These are phyloP conservation scores for Idaea biselata DNA, from an alignment of 2,888 invertebrate species.

Conservation along the genomic window DNA sequence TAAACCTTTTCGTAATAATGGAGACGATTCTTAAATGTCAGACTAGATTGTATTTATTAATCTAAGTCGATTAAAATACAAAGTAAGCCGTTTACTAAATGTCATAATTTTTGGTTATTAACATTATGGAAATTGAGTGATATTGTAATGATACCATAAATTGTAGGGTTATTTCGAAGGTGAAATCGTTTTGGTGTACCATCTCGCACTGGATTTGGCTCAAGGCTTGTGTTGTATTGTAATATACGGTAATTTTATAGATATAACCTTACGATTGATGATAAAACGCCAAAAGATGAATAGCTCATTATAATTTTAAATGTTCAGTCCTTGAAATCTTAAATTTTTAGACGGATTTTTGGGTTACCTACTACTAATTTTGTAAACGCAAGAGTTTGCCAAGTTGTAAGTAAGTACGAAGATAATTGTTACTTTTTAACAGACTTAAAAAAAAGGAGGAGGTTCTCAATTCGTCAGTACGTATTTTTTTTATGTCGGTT, in stretches of 20 bases:
- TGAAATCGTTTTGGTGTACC: constrained; percentile 3
- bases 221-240: background rate
- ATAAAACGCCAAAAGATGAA: constrained; percentile 21
- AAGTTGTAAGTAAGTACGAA: too few species aligned
- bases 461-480: too few species aligned
- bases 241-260: constrained; percentile 22
- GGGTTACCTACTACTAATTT: too few species aligned
- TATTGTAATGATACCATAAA: background rate
- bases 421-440: too few species aligned
- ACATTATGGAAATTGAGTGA: background rate
- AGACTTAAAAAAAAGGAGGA: too few species aligned
- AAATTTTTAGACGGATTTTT: constrained; percentile 24
- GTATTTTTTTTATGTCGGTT: too few species aligned
- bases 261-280: constrained; percentile 18
- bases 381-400: too few species aligned
- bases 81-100: background rate
- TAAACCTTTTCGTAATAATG: background rate
- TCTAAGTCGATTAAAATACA: background rate
- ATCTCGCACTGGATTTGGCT: constrained; percentile 4
- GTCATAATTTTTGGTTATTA: background rate
- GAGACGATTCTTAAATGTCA: background rate
- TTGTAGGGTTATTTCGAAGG: constrained; percentile 4
- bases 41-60: background rate
- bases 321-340: constrained; percentile 45
- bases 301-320: constrained; percentile 47